Evolutionary conservation across 2,113 vertebrate genomes (phyloP).

Genomic region (Apodemus speciosus): DNA sequence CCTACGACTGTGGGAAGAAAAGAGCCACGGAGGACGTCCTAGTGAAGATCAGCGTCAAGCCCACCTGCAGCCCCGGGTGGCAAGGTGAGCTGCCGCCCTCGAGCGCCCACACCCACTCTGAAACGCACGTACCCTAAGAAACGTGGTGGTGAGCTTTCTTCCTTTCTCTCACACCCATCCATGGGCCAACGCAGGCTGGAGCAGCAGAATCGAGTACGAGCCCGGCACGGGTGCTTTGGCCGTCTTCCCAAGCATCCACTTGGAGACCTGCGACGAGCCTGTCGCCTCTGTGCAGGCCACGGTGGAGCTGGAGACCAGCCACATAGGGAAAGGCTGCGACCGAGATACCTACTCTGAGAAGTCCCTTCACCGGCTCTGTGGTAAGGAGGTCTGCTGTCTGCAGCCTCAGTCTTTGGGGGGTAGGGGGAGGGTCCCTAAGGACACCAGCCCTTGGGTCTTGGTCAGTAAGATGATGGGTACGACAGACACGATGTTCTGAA

Average conservation of each 20-base stretch:
- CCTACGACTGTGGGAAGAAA: slow-evolving; percentile 98
- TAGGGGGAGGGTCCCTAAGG: not conserved
- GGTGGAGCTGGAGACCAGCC: slow-evolving; percentile 95
- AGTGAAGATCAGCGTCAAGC: slow-evolving; percentile 96
- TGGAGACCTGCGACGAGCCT: slow-evolving; percentile 95
- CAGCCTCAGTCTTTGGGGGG: fast-evolving
- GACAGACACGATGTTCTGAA: not conserved
- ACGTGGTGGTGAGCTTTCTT: not conserved
- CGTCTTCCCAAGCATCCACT: slow-evolving; percentile 93
- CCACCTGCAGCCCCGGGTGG: slow-evolving; percentile 96
- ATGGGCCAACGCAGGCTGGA: slow-evolving; percentile 88
- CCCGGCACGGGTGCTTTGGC: slow-evolving; percentile 95
- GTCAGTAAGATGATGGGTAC: fast-evolving
- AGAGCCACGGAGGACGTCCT: slow-evolving; percentile 94
- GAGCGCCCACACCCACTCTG: not conserved
- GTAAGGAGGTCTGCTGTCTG: slow-evolving; percentile 83
- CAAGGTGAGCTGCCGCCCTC: slow-evolving; percentile 88
- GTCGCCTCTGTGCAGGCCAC: slow-evolving; percentile 91
- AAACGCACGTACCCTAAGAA: fast-evolving
- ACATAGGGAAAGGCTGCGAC: slow-evolving; percentile 98
- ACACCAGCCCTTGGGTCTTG: fast-evolving
- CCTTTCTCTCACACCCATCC: fast-evolving
- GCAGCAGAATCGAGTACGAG: slow-evolving; percentile 95
- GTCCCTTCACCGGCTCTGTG: slow-evolving; percentile 95
- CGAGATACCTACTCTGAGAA: slow-evolving; percentile 99